phyloP scores from a whole-genome alignment of 2,797 vertebrate species.

The Euthynnus affinis region DNA sequence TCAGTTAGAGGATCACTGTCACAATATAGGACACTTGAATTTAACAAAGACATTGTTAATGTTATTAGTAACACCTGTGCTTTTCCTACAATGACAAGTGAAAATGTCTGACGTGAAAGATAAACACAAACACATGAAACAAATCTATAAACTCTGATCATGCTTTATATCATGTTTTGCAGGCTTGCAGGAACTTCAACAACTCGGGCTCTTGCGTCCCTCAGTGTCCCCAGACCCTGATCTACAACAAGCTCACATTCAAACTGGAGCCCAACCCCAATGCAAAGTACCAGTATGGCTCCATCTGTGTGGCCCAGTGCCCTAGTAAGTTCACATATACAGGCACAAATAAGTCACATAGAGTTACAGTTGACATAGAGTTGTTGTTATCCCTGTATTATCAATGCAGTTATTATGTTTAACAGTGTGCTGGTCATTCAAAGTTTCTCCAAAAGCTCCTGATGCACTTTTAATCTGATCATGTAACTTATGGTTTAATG shows the following conservation, averaged over 20 bases:
- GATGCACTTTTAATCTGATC: background rate
- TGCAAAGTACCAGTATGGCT: constrained; percentile 95
- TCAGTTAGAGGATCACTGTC: no score
- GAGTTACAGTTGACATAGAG: background rate
- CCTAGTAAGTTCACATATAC: constrained; percentile 88
- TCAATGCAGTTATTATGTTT: background rate
- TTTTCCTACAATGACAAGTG: no score
- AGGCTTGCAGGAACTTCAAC: constrained; percentile 96
- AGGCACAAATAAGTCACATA: background rate
- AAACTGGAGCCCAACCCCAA: constrained; percentile 95
- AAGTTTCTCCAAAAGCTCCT: background rate
- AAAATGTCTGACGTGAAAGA: background rate
- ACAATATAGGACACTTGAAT: no score
- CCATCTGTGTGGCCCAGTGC: constrained; percentile 93
- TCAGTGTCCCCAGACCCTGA: constrained; percentile 91
- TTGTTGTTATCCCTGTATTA: background rate
- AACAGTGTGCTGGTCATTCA: background rate
- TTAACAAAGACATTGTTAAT: no score
- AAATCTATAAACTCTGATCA: background rate
- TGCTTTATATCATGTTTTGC: constrained; percentile 16
- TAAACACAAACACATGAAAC: background rate
- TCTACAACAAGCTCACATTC: constrained; percentile 94
- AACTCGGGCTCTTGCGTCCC: constrained; percentile 93
- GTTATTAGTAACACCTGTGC: background rate
- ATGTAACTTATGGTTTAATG: background rate